Base-by-base conservation (phyloP, 2,888 invertebrate species). In the Neoaliturus tenellus region DNA sequence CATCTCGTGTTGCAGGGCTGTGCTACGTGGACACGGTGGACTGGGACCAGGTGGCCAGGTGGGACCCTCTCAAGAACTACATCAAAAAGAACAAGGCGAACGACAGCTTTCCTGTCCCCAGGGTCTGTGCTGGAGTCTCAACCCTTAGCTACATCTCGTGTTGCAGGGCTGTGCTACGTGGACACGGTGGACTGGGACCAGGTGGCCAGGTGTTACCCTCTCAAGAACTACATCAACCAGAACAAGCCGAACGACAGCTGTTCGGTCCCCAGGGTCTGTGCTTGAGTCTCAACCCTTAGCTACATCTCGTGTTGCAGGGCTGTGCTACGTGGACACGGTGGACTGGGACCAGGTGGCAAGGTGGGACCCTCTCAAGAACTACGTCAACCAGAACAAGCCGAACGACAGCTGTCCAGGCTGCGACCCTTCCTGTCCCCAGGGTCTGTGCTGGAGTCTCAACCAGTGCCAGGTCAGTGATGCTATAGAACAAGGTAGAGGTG, bases 311-410 rank as follows among this genome's bases (percentile, higher is more conserved):
- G 44, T 86, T 85, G 20, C 85, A 0, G 92, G 93, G 48, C 92
- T 8, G 39, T 39, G 39, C 39, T 12, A 39, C 6, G 39, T 39
- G 39, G 39, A 95, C 82, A 94, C 94, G 0, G 90, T 96, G 23
- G 92, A 95, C 89, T 96, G 96, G 96, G 89, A 89, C 10, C 87
- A 87, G n/a, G 39, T 39, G 39, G 39, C 12, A 39, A 39, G 6
- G 33, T 85, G 86, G 23, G 84, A 84, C 44, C 81, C 81, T 31
- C 67, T 73, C 39, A 82, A 82, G 35, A 62, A 85, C 48, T 78
- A 85, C 41, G 87, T 89, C 58, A 87, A 88, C 5, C 39, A 39
- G 39, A 39, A 39, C 39, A 39, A 39, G 73, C 85, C 86, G 58
- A 86, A 87, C 31, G 87, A 87, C 14, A 71, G 51, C 2, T 83